Evolutionary conservation across 2,113 vertebrate genomes (phyloP).

Genomic region (Thymallus thymallus): DNA sequence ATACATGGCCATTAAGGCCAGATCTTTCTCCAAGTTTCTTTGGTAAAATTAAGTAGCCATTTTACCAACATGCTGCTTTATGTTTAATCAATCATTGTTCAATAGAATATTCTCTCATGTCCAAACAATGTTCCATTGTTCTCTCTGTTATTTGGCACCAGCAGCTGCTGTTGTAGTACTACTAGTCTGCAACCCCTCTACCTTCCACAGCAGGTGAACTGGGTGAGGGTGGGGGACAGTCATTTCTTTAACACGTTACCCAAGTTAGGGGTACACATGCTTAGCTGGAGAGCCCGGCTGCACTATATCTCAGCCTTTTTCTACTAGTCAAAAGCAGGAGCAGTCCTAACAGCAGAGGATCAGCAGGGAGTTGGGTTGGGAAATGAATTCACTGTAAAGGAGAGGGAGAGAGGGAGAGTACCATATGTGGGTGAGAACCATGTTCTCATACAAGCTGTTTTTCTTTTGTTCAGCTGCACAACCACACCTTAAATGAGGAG

Average conservation of each 20-base stretch:
- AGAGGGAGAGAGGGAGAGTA: slow-evolving; percentile 52
- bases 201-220: slow-evolving; percentile 75
- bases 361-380: slow-evolving; percentile 66
- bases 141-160: slow-evolving; percentile 2
- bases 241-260: not conserved
- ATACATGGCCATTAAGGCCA: too few species aligned
- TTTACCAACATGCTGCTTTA: too few species aligned
- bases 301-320: slow-evolving; percentile 86
- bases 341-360: slow-evolving; percentile 69
- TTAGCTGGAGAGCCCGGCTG: slow-evolving; percentile 85
- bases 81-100: not conserved
- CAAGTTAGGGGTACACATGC: slow-evolving; percentile 51
- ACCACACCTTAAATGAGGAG: slow-evolving; percentile 73
- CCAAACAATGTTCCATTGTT: slow-evolving; percentile 19
- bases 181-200: slow-evolving; percentile 3
- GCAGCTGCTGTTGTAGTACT: not conserved
- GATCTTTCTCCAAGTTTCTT: too few species aligned
- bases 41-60: too few species aligned
- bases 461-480: slow-evolving; percentile 72
- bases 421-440: slow-evolving; percentile 72
- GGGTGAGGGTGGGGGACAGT: not conserved
- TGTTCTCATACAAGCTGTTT: slow-evolving; percentile 71
- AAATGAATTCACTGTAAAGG: slow-evolving; percentile 63
- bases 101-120: slow-evolving; percentile 71
- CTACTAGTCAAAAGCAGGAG: slow-evolving; percentile 88